Evolutionary conservation across 2,888 invertebrate genomes (phyloP).

Genomic region (Lydus trimaculatus): DNA sequence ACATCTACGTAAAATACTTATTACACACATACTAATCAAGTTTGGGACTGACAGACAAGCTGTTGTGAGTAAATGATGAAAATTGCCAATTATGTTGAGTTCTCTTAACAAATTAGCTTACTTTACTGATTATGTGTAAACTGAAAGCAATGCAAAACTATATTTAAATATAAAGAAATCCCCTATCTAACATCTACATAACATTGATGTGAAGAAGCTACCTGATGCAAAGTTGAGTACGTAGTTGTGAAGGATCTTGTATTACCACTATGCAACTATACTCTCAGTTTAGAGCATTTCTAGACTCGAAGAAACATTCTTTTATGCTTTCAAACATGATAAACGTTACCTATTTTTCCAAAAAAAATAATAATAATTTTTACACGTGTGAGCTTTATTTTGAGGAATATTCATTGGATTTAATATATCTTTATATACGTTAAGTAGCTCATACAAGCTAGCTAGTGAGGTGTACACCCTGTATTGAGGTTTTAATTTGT

Average conservation of each 20-base stretch:
- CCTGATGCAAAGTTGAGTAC: background rate
- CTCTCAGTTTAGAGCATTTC: too few relatives aligned
- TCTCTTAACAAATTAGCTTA: background rate
- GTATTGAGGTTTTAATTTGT: slow-evolving; percentile 48
- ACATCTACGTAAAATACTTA: slow-evolving; percentile 30
- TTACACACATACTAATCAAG: slow-evolving; percentile 45
- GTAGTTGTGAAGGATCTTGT: background rate
- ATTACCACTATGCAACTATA: too few relatives aligned
- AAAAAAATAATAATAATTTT: slow-evolving; percentile 51
- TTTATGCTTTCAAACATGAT: too few relatives aligned
- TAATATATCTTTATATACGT: slow-evolving; percentile 54
- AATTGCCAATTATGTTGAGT: background rate
- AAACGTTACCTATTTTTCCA: too few relatives aligned
- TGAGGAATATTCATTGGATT: slow-evolving; percentile 49
- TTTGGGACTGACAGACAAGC: slow-evolving; percentile 8
- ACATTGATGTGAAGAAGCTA: background rate
- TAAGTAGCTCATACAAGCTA: slow-evolving; percentile 56
- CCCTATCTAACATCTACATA: background rate
- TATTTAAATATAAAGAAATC: background rate
- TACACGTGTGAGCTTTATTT: slow-evolving; percentile 50
- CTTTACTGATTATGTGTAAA: background rate
- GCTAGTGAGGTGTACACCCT: slow-evolving; percentile 59
- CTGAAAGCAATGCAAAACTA: background rate
- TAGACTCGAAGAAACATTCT: too few relatives aligned
- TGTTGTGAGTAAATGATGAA: background rate